Conservation (phyloP, 2,797 vertebrate genomes). For the Enteromius afrohamiltoni region DNA sequence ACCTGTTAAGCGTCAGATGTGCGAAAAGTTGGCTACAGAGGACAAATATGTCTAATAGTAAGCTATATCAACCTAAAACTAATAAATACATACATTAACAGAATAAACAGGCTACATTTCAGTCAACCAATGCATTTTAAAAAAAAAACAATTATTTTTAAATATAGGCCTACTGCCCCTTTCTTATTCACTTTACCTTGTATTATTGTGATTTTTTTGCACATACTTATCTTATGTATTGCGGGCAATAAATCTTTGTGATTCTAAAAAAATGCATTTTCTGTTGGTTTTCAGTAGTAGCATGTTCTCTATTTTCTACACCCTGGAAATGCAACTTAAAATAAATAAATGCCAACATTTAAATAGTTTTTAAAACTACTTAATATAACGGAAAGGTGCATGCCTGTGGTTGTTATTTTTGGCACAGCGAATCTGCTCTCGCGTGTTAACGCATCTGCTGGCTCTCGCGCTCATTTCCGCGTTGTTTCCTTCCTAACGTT, state of each 20-base stretch:
- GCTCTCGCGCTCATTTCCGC: conserved; percentile 36
- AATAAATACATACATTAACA: neutral
- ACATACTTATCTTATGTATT: no score
- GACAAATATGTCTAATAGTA: neutral
- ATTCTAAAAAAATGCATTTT: neutral
- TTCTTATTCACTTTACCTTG: neutral
- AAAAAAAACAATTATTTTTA: no score
- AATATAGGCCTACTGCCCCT: neutral
- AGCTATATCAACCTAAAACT: neutral
- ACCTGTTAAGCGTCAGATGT: neutral
- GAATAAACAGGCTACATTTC: neutral
- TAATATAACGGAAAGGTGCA: neutral
- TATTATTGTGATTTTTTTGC: neutral
- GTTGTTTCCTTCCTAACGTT: conserved; percentile 48
- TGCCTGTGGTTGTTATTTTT: no score
- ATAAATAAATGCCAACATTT: no score
- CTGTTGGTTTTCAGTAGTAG: neutral
- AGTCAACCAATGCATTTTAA: no score
- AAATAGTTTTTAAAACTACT: neutral
- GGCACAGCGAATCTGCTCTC: neutral
- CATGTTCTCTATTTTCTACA: neutral
- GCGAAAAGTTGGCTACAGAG: neutral
- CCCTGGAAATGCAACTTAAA: neutral
- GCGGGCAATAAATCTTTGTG: neutral
- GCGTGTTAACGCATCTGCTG: no score